Evolutionary conservation across 2,797 vertebrate genomes (phyloP), one percentile per base, ranked within the genome.

Genomic region (Miichthys miiuy): DNA sequence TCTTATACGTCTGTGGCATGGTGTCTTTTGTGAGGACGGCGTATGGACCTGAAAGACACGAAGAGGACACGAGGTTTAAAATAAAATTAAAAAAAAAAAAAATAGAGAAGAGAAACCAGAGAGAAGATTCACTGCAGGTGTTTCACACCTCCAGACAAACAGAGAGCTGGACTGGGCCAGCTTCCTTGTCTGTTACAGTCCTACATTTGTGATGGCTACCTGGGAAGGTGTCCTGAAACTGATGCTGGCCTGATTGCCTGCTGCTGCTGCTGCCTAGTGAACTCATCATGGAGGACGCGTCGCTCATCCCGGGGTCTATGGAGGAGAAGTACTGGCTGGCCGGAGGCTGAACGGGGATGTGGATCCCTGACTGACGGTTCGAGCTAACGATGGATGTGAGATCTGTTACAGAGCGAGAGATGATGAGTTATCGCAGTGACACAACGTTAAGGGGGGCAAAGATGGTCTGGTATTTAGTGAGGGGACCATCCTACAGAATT

Each of bases 181-280:
- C 38, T 46, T 58, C 38, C 72, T 38, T 64, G 82, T 64, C 81
- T 81, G 84, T 68, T 56, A 71, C 70, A 57, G 76, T 70, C 88
- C 87, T 88, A 76, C 56, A 75, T 38, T 38, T 71, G 77, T 71
- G 75, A 72, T 47, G 79, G 63, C 91, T 97, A 99, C 98, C 98
- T 99, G 98, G 98, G 95, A 99, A 99, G 89, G 97, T 97, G 95
- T 99, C 98, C 94, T 99, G 98, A 96, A 99, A 99, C 93, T 98
- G 98, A 96, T 99, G 98, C 95, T 97, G 98, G 89, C 97, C 97
- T 96, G 98, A 96, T 87, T 95, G 97, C 89, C 98, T 97, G 90
- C 96, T 94, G 94, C 94, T 96, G 88, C 96, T 95, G 94, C 94
- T 95, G 94, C 96, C 96, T 96, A 99, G 95, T 82, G 97, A 96